phyloP scores from a whole-genome alignment of 2,888 invertebrate genomes.

The Athalia circularis region DNA sequence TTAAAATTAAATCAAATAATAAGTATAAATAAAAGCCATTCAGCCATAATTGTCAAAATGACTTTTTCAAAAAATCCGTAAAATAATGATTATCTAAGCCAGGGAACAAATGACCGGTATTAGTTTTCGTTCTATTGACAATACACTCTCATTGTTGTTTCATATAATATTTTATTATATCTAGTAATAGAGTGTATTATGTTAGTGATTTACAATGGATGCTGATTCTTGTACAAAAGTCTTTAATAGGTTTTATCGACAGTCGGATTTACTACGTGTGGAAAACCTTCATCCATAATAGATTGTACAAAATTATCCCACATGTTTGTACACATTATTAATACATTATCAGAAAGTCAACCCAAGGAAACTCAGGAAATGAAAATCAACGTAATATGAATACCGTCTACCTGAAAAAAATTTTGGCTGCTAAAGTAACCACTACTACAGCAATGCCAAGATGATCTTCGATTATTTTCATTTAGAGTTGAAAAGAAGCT shows the following conservation, averaged over 20 bases:
- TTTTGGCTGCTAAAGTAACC: background rate
- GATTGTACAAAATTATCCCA: background rate
- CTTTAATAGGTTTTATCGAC: background rate
- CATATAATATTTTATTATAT: constrained; percentile 3
- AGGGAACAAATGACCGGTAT: no score
- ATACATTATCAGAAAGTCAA: background rate
- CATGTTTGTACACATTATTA: background rate
- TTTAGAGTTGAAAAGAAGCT: background rate
- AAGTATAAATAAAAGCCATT: no score
- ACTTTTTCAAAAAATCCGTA: no score
- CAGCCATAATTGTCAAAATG: no score
- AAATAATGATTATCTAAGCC: no score
- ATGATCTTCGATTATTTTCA: background rate
- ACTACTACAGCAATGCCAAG: background rate
- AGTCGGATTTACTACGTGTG: background rate
- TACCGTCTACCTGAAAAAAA: background rate
- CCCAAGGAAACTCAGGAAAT: background rate
- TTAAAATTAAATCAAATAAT: no score
- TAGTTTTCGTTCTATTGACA: no score
- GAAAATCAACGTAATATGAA: background rate
- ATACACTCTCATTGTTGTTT: background rate
- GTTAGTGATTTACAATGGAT: background rate
- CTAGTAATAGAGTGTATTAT: no score
- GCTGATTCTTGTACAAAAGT: constrained; percentile 24
- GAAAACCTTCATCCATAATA: constrained; percentile 4